Percentiles rank a stretch among this genome's conserved stretches.
Evolutionary conservation across 2,888 invertebrate genomes (phyloP).

Genomic region (Chouioia cunea): DNA sequence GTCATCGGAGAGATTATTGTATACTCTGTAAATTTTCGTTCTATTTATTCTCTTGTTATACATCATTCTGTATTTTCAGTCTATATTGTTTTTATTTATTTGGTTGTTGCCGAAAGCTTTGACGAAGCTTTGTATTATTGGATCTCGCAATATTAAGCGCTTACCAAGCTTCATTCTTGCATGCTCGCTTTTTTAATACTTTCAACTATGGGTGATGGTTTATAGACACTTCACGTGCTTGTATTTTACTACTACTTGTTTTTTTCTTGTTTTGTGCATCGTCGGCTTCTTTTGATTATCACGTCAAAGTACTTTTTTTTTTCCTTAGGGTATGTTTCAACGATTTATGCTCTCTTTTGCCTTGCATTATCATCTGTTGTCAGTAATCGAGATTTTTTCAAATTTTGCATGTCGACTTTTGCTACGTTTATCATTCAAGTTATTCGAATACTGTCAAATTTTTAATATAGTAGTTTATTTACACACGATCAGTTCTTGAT

Average conservation of each 20-base stretch:
- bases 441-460: constrained; percentile 17
- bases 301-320: constrained; percentile 21
- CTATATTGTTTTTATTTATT: too few species aligned
- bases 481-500: neutral
- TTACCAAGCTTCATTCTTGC: neutral
- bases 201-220: constrained; percentile 31
- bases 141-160: too few species aligned
- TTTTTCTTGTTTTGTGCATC: neutral
- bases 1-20: constrained; percentile 33
- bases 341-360: constrained; percentile 45
- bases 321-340: constrained; percentile 31
- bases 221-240: constrained; percentile 18
- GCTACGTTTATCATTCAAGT: constrained; percentile 14
- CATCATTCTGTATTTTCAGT: constrained; percentile 27
- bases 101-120: too few species aligned
- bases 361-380: constrained; percentile 36
- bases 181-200: neutral
- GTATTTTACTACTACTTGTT: constrained; percentile 7
- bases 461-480: neutral
- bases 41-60: constrained; percentile 40
- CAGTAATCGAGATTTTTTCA: constrained; percentile 5
- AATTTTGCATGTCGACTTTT: constrained; percentile 31
- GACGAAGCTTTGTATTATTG: too few species aligned
- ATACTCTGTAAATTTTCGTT: constrained; percentile 39
- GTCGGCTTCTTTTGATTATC: constrained; percentile 20